Conservation (phyloP, 1,140 invertebrate species). For the Laupala kohalensis region DNA sequence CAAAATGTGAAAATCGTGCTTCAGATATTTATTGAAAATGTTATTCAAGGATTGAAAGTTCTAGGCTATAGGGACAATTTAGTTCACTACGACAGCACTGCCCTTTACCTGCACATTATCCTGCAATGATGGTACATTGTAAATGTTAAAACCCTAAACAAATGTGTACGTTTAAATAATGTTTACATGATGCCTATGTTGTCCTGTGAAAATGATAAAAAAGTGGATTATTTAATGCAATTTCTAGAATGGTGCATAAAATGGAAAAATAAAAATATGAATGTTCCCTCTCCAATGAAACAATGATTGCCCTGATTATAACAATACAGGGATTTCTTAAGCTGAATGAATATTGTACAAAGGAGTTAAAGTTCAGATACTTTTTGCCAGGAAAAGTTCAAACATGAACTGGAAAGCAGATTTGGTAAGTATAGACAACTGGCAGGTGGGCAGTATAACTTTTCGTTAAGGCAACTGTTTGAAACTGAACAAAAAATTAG, state of each 20-base stretch:
- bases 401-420: background rate
- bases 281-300: too few relatives aligned
- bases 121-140: too few relatives aligned
- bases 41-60: too few relatives aligned
- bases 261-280: background rate
- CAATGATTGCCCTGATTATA: background rate
- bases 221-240: too few relatives aligned
- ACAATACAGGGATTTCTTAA: background rate
- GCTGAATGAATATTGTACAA: background rate
- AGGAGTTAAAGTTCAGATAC: background rate
- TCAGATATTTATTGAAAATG: background rate
- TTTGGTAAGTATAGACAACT: background rate
- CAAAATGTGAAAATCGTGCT: background rate
- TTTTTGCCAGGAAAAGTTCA: background rate
- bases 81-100: too few relatives aligned
- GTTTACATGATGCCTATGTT: too few relatives aligned
- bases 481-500: background rate
- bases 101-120: too few relatives aligned
- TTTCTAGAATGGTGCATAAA: background rate
- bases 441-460: background rate
- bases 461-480: background rate
- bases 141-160: too few relatives aligned
- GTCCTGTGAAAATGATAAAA: too few relatives aligned
- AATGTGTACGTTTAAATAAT: too few relatives aligned
- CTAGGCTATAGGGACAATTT: too few relatives aligned